Conservation (phyloP, 2,797 vertebrate genomes). For the Bufotes viridis region DNA sequence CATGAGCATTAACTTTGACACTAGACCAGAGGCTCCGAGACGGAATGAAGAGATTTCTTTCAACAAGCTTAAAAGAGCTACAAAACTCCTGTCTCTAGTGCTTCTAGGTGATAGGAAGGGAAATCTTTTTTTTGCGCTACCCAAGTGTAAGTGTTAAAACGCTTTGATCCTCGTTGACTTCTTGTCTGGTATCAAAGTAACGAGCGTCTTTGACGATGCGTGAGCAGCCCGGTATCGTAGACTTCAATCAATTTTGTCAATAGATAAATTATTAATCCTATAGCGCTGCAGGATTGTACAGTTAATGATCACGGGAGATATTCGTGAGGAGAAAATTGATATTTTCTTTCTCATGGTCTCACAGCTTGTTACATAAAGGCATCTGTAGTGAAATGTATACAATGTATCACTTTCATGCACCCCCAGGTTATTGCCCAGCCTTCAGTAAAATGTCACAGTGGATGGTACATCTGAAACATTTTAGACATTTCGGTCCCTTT, state of each 20-base stretch:
- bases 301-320: slow-evolving; percentile 36
- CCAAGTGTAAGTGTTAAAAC: slow-evolving; percentile 20
- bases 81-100: slow-evolving; percentile 23
- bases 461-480: not conserved
- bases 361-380: not conserved
- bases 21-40: slow-evolving; percentile 7
- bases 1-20: slow-evolving; percentile 51
- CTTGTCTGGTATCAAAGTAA: slow-evolving; percentile 44
- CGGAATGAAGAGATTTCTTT: slow-evolving; percentile 18
- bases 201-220: not conserved
- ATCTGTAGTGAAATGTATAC: not conserved
- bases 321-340: slow-evolving; percentile 28
- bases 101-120: slow-evolving; percentile 25
- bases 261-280: slow-evolving; percentile 60
- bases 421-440: not conserved
- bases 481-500: too few species aligned
- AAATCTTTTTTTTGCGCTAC: slow-evolving; percentile 38
- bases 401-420: not conserved
- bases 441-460: not conserved
- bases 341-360: slow-evolving; percentile 26
- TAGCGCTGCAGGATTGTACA: slow-evolving; percentile 39
- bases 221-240: not conserved
- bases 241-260: slow-evolving; percentile 41
- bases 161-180: slow-evolving; percentile 54
- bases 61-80: slow-evolving; percentile 28